phyloP scores from a whole-genome alignment of 2,797 vertebrate genomes.

The Melanogrammus aeglefinus region DNA sequence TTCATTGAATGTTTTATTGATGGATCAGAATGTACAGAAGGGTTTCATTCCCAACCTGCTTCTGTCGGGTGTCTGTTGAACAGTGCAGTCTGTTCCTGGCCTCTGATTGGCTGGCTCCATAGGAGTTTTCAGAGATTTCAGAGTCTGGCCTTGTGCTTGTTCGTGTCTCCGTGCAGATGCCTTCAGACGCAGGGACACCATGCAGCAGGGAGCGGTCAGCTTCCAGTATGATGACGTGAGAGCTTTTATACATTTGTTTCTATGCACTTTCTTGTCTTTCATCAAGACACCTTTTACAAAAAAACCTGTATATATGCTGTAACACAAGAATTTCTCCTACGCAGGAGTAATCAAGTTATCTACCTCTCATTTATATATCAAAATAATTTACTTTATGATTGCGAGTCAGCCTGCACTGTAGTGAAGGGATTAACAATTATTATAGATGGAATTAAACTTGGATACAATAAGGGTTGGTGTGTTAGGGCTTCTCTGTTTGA shows the following conservation, averaged over 20 bases:
- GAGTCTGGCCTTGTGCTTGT: not conserved
- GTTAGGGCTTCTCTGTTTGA: no score
- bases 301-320: not conserved
- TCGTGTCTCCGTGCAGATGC: slow-evolving; percentile 66
- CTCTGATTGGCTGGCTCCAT: not conserved
- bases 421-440: no score
- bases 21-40: not conserved
- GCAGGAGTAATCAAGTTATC: no score
- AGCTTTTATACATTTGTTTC: not conserved
- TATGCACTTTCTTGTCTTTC: not conserved
- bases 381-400: no score
- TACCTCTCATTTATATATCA: no score
- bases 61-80: not conserved
- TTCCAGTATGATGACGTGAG: slow-evolving; percentile 91
- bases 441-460: no score
- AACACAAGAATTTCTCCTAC: no score
- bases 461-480: no score
- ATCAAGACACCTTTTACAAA: no score
- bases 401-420: no score
- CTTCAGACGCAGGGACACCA: slow-evolving; percentile 83
- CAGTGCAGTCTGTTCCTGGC: no score
- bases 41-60: not conserved
- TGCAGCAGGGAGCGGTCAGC: slow-evolving; percentile 84
- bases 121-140: not conserved
- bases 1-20: not conserved